Evolutionary conservation across 2,113 vertebrate genomes (phyloP).

Genomic region (Zosterops lateralis): DNA sequence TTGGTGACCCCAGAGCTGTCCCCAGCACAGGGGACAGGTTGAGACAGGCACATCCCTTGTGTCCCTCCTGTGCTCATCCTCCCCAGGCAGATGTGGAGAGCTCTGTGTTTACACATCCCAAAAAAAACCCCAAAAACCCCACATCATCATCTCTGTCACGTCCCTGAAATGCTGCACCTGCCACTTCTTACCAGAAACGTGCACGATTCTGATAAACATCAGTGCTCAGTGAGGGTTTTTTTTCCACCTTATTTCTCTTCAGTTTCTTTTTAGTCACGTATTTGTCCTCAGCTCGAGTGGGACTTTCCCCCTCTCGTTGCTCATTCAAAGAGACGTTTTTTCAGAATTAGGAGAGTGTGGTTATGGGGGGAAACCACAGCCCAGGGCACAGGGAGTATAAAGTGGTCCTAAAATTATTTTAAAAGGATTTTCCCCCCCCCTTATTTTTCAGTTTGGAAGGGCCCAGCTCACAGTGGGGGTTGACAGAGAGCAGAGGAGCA

Average conservation of each 20-base stretch:
- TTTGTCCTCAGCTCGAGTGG: neutral
- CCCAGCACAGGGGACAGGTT: neutral
- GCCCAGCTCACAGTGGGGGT: neutral
- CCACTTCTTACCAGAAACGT: neutral
- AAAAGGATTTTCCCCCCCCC: accelerated
- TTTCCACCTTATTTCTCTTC: neutral
- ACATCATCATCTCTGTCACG: accelerated
- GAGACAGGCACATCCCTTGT: too few relatives aligned
- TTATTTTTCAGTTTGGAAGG: neutral
- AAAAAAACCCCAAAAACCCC: neutral
- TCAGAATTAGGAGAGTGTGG: neutral
- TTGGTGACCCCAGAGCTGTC: neutral
- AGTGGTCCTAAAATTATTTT: too few relatives aligned
- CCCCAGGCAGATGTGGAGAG: neutral
- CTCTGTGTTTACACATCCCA: neutral
- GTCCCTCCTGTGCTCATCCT: neutral
- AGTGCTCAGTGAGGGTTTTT: neutral
- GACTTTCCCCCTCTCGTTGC: neutral
- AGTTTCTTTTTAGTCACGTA: neutral
- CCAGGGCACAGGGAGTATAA: accelerated
- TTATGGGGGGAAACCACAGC: neutral
- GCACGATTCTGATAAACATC: neutral
- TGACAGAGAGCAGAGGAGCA: neutral
- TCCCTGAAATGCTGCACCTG: neutral
- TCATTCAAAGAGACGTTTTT: neutral